phyloP scores from a whole-genome alignment of 1,140 invertebrate genomes.

The Pseudomyrmex sp. region DNA sequence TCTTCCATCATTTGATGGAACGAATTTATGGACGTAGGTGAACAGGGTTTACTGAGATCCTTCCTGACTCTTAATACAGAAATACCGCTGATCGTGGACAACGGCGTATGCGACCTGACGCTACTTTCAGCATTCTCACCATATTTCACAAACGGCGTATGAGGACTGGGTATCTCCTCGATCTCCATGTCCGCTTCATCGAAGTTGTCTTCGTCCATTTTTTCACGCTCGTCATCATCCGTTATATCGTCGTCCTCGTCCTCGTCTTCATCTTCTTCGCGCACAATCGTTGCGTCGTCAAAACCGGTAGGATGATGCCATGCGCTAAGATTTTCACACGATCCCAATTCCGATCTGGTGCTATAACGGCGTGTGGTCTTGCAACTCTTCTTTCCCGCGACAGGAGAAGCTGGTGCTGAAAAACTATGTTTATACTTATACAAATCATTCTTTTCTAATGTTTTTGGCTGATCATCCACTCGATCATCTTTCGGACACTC shows the following conservation, averaged over 20 bases:
- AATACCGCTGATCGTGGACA: constrained; percentile 75
- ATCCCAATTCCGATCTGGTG: constrained; percentile 78
- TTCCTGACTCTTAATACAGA: constrained; percentile 76
- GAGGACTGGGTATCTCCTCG: constrained; percentile 76
- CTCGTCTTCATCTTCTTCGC: constrained; percentile 77
- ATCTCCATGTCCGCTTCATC: constrained; percentile 85
- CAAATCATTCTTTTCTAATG: constrained; percentile 18
- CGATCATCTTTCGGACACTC: constrained; percentile 19
- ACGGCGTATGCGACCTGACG: constrained; percentile 76
- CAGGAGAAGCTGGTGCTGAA: constrained; percentile 80
- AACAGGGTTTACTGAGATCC: constrained; percentile 75
- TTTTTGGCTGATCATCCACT: not conserved
- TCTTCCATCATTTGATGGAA: constrained; percentile 74
- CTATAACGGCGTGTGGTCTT: constrained; percentile 58
- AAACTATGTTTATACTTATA: constrained; percentile 80
- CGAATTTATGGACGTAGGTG: constrained; percentile 77
- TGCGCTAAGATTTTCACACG: constrained; percentile 77
- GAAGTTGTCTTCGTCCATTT: constrained; percentile 79
- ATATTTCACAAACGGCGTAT: constrained; percentile 75
- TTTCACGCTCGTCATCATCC: constrained; percentile 72
- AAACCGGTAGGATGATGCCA: constrained; percentile 76
- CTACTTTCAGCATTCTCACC: constrained; percentile 57
- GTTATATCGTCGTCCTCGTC: constrained; percentile 71
- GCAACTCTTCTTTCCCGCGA: constrained; percentile 68
- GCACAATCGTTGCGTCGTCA: constrained; percentile 72